Conservation (phyloP, 2,888 invertebrate species). For the Caenorhabditis doughertyi region DNA sequence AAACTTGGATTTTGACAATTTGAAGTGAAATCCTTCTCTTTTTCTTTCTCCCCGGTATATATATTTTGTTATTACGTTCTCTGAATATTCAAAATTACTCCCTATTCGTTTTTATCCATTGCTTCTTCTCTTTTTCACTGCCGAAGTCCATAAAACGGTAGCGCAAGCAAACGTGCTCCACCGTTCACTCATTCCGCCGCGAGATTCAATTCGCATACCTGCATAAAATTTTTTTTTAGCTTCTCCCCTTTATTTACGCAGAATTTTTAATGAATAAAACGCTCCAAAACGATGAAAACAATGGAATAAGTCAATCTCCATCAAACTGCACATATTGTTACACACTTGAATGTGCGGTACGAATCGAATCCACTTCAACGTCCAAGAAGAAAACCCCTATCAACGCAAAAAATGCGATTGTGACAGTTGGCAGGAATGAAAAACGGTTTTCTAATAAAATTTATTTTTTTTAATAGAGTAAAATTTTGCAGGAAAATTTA, state of each 20-base stretch:
- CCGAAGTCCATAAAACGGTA: too few species aligned
- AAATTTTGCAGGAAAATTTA: conserved; percentile 66
- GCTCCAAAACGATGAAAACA: conserved; percentile 26
- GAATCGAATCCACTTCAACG: conserved; percentile 63
- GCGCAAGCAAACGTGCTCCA: conserved; percentile 42
- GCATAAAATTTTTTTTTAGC: neutral
- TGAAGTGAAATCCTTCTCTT: too few species aligned
- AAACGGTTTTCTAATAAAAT: conserved; percentile 58
- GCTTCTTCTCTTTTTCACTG: too few species aligned
- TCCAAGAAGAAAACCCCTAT: conserved; percentile 60
- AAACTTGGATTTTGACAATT: too few species aligned
- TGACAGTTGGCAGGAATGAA: conserved; percentile 74
- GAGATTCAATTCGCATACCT: neutral
- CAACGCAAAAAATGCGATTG: conserved; percentile 65
- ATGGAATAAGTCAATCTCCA: conserved; percentile 56
- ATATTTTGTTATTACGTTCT: too few species aligned
- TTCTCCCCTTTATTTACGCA: neutral
- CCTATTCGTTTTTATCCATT: neutral
- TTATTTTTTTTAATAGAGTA: neutral
- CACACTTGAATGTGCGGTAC: conserved; percentile 69
- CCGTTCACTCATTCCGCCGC: conserved; percentile 6
- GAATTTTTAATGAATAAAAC: conserved; percentile 28
- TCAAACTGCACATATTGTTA: conserved; percentile 73
- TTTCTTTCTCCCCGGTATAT: too few species aligned
- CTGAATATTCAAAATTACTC: too few species aligned